Evolutionary conservation across 2,797 vertebrate genomes (phyloP), one percentile per base, ranked within the genome.

Genomic region (Syndactyla subalaris): DNA sequence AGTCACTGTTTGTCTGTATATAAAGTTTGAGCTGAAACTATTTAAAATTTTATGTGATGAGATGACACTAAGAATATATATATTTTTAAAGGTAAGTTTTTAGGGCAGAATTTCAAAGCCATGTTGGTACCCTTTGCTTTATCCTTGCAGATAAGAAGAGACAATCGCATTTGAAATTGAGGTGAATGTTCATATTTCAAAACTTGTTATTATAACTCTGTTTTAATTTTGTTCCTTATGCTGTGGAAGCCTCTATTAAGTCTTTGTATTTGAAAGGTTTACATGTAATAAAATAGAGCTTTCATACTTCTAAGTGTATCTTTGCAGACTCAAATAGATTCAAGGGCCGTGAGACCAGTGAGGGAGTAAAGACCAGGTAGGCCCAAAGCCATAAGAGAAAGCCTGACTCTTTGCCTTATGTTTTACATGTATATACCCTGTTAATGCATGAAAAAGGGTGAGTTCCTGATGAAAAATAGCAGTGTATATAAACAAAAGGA

Each of bases 191-290:
- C 8, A 5, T 67, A 45, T 94, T 96, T 63, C 46, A 96, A 96
- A 95, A 92, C 91, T 95, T 94, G 89, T 20, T 75, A 12, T 39
- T 95, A 95, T 83, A 65, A 15, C 90, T 80, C 59, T 41, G 14
- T 71, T 97, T 67, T 93, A 71, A 93, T 80, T 97, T 95, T 94
- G 71, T 91, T 95, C 91, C 78, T 93, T 88, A 66, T 93, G 86
- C 68, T 97, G 38, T 92, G 75, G 92, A 91, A 97, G 91, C 70
- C 21, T 94, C 61, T 95, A 49, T 91, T 84, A 87, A 93, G 12
- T 83, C 72, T 89, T 84, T 70, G 74, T 71, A 45, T 94, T 96
- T 96, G 85, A 93, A 78, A 62, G 57, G 68, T 91, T 96, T 95
- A 88, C 54, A 54, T 80, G 38, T 96, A 97, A 97, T 97, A 97